A percentile compares a stretch with the other conserved stretches of the same genome.
Conservation (phyloP, 2,113 vertebrate species). For the Boulengeromyrus knoepffleri region DNA sequence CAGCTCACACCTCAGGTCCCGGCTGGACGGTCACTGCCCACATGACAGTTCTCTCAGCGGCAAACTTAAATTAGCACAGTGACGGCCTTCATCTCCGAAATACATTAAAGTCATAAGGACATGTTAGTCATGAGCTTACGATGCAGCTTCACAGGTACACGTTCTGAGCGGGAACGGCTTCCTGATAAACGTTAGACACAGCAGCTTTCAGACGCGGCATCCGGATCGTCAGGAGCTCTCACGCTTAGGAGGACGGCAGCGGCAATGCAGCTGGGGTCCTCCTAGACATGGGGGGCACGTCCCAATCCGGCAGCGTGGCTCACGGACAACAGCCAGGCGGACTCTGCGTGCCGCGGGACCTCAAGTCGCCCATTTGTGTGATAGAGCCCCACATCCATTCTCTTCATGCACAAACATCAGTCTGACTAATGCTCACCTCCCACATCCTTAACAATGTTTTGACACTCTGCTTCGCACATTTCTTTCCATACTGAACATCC, state of each 20-base stretch:
- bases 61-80: not conserved
- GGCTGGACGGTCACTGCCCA: not conserved
- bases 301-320: not conserved
- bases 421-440: constrained; percentile 1
- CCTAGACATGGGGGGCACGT: not conserved
- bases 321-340: not conserved
- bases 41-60: not conserved
- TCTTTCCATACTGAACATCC: constrained; percentile 9
- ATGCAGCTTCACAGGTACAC: not conserved
- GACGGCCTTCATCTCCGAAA: not conserved
- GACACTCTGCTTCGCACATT: not conserved
- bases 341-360: not conserved
- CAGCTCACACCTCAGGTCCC: not conserved
- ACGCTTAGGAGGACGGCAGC: not conserved
- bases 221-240: not conserved
- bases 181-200: not conserved
- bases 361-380: not conserved
- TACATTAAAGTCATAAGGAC: not conserved
- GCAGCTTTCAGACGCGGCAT: not conserved
- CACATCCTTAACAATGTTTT: constrained; percentile 2
- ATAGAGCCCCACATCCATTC: too few species aligned
- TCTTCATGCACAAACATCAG: not conserved
- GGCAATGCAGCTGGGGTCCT: not conserved
- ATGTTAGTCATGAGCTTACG: not conserved
- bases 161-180: not conserved